Conservation (phyloP, 2,113 vertebrate species). For the Tragulus kanchil region DNA sequence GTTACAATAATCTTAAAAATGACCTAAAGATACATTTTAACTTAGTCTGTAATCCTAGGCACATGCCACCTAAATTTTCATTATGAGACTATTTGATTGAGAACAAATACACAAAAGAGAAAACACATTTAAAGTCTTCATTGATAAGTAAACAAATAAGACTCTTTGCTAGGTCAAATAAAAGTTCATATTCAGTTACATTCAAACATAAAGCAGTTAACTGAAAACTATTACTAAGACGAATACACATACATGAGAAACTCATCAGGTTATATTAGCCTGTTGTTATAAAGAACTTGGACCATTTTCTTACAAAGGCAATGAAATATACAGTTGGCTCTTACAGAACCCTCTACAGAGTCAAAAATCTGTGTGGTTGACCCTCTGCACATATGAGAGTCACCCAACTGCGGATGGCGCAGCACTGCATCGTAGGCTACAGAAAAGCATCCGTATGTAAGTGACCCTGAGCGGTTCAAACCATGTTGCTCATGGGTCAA, state of each 20-base stretch:
- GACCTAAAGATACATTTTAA: slow-evolving; percentile 13
- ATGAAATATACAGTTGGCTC: neutral
- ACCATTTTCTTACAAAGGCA: slow-evolving; percentile 1
- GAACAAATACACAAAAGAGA: slow-evolving; percentile 19
- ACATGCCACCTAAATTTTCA: slow-evolving; percentile 45
- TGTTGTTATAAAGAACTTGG: neutral
- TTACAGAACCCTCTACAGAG: neutral
- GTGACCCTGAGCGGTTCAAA: neutral
- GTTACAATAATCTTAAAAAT: slow-evolving; percentile 26
- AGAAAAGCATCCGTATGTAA: neutral
- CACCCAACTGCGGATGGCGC: too few relatives aligned
- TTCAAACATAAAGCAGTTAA: slow-evolving; percentile 45
- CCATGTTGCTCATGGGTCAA: neutral
- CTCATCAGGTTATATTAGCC: neutral
- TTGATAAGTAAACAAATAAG: slow-evolving; percentile 42
- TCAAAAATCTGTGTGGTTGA: neutral
- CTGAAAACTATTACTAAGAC: neutral
- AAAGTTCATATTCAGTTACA: neutral
- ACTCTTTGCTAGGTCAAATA: slow-evolving; percentile 20
- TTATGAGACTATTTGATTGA: slow-evolving; percentile 37
- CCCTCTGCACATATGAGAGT: neutral
- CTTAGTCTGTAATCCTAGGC: neutral
- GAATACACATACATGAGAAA: neutral
- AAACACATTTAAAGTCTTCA: slow-evolving; percentile 46
- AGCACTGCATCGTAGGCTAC: neutral